A percentile compares a stretch with the other conserved stretches of the same genome.
Evolutionary conservation across 2,888 invertebrate genomes (phyloP).

Genomic region (Ernsta delagoae): DNA sequence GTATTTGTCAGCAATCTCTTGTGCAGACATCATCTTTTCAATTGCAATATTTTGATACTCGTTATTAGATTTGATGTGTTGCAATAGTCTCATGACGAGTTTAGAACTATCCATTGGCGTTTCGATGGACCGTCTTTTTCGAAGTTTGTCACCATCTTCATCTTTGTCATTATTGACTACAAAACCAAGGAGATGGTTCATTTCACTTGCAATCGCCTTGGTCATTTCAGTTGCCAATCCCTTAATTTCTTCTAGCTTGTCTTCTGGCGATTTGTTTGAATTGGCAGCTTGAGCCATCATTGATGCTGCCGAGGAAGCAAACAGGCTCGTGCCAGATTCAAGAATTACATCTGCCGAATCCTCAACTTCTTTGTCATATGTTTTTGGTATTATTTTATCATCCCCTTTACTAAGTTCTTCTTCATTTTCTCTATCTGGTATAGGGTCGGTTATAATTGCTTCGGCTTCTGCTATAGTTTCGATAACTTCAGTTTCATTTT

Average conservation of each 20-base stretch:
- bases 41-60: conserved; percentile 79
- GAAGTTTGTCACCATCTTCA: conserved; percentile 50
- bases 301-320: conserved; percentile 60
- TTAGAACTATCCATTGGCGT: conserved; percentile 71
- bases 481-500: conserved; percentile 46
- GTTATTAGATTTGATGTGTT: conserved; percentile 74
- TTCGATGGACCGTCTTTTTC: conserved; percentile 66
- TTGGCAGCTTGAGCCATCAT: conserved; percentile 66
- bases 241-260: conserved; percentile 72
- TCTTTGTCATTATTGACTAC: conserved; percentile 57
- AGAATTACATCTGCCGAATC: conserved; percentile 67
- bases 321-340: conserved; percentile 50
- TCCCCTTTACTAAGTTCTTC: conserved; percentile 44
- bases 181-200: conserved; percentile 63
- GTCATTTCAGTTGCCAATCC: conserved; percentile 66
- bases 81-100: conserved; percentile 66
- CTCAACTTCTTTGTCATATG: conserved; percentile 41
- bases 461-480: conserved; percentile 40
- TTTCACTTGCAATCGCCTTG: conserved; percentile 64
- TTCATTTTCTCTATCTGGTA: conserved; percentile 7
- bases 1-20: conserved; percentile 78
- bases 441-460: background rate
- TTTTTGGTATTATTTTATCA: conserved; percentile 21
- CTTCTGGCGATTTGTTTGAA: conserved; percentile 66
- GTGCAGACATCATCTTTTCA: conserved; percentile 79